Conservation (phyloP, 2,797 vertebrate genomes). For the Myiotriccus ornatus region DNA sequence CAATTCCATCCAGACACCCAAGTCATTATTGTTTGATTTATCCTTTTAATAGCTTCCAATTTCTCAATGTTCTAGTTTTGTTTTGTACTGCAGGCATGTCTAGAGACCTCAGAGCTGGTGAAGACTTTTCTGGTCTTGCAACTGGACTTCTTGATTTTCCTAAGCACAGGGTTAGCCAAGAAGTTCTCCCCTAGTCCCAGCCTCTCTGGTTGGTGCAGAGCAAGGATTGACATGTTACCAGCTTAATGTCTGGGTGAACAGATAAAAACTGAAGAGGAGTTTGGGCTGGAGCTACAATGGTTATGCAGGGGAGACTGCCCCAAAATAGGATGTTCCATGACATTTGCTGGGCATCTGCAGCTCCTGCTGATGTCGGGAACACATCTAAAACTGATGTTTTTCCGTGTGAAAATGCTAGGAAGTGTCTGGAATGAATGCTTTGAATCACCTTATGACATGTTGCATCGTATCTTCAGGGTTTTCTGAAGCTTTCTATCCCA, state of each 20-base stretch:
- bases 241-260: not conserved
- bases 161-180: not conserved
- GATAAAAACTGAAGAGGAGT: not conserved
- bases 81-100: not conserved
- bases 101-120: not conserved
- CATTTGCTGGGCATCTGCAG: not conserved
- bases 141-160: not conserved
- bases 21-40: not conserved
- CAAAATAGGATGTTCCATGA: not conserved
- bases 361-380: fast-evolving
- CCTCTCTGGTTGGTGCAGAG: fast-evolving
- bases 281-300: not conserved
- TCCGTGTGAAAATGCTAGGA: not conserved
- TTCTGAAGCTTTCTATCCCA: not conserved
- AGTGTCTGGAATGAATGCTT: not conserved
- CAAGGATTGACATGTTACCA: fast-evolving
- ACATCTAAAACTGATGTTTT: not conserved
- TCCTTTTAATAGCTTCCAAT: not conserved
- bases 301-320: not conserved
- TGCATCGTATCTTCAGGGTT: not conserved
- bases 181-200: not conserved
- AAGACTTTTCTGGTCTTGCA: not conserved
- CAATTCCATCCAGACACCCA: constrained; percentile 8
- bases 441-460: not conserved
- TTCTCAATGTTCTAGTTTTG: not conserved